Base-by-base conservation (phyloP, 1,140 invertebrate species). In the Atta colombica region DNA sequence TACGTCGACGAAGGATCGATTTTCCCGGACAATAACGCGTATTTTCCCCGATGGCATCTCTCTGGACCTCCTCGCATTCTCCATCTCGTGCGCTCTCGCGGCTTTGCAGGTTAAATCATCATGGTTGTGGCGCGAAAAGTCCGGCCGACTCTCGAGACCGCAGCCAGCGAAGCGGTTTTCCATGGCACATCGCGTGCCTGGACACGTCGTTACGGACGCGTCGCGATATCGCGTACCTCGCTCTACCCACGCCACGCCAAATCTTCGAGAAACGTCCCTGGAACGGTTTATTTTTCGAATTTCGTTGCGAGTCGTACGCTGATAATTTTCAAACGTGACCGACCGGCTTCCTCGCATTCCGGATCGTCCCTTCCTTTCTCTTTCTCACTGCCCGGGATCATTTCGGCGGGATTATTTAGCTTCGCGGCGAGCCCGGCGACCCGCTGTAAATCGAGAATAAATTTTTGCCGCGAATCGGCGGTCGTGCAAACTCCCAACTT, bases 41-140 rank as follows among this genome's bases (percentile, higher is more conserved):
- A n/a, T 69, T 31, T 69, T 74, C 1, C 39, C 18, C 45, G 31
- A 28, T 5, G 10, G 25, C 25, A 18, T 60, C 18, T 66, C 77
- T 21, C 6, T 21, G 75, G 3, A 4, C 4, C 14, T 69, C 3
- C 65, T 80, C 51, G 18, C 55, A n/a, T 2, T 21, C 55, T 58
- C 8, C 18, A n/a, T 58, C 55, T 21, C 55, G 55, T n/a, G 12
- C 49, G 61, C 1, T 45, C 39, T 45, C 60, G 49, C 6, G 16
- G 21, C 31, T 74, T 90, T 89, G 74, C 85, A 93, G 92, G 92
- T 93, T 93, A 94, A 88, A 93, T 85, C 86, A 72, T 89, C 85
- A 89, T 87, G 90, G 91, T 93, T 94, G 39, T 45, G 93, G 94
- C 94, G 94, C 93, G 93, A 94, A 94, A 94, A 92, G 88, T 87